phyloP scores from a whole-genome alignment of 2,113 vertebrate genomes.

The Erythrolamprus reginae region DNA sequence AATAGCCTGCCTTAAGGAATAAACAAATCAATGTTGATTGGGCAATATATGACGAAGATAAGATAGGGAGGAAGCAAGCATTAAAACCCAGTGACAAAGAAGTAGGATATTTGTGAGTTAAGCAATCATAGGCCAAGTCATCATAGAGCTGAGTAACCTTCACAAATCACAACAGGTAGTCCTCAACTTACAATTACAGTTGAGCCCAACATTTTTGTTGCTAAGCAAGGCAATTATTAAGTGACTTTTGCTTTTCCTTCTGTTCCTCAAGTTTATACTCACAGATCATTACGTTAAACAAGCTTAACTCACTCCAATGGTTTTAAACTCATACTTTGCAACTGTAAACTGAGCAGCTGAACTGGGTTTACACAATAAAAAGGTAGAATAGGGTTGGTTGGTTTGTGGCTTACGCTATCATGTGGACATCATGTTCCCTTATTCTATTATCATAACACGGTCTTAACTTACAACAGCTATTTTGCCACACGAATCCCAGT shows the following conservation, averaged over 20 bases:
- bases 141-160: background rate
- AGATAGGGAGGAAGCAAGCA: background rate
- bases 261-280: background rate
- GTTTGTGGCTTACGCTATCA: background rate
- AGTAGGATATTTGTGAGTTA: background rate
- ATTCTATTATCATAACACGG: background rate
- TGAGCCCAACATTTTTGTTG: no score
- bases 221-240: no score
- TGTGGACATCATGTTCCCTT: background rate
- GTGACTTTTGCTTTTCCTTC: background rate
- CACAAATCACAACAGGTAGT: background rate
- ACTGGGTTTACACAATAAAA: background rate
- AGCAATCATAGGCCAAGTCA: background rate
- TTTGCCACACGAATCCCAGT: no score
- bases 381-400: background rate
- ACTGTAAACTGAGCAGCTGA: background rate
- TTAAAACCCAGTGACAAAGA: background rate
- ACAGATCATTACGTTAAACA: background rate
- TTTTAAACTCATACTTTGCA: background rate
- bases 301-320: background rate
- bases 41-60: background rate
- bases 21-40: background rate
- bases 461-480: background rate
- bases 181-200: no score
- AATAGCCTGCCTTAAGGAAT: background rate